Percentiles rank a stretch among this genome's conserved stretches.
phyloP scores from a whole-genome alignment of 2,888 invertebrate species.

The Tetramorium bicarinatum region DNA sequence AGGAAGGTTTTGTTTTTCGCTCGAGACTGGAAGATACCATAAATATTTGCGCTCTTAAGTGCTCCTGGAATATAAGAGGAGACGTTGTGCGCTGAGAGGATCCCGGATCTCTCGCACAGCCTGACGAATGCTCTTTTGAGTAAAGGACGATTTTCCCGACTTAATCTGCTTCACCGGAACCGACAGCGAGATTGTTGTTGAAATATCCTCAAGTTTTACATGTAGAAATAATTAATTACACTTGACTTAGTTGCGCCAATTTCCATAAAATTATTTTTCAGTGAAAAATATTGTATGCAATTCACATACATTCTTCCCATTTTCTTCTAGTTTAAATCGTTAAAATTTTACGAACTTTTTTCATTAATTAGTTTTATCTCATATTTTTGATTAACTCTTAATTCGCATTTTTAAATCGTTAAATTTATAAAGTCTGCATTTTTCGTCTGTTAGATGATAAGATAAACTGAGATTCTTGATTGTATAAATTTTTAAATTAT shows the following conservation, averaged over 20 bases:
- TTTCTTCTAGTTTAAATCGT: background rate
- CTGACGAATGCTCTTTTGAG: constrained; percentile 22
- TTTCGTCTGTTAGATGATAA: background rate
- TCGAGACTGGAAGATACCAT: constrained; percentile 77
- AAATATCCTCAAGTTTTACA: background rate
- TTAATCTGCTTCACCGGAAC: constrained; percentile 7
- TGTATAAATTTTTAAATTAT: background rate
- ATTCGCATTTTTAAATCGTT: background rate
- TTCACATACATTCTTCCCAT: background rate
- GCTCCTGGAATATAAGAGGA: constrained; percentile 78
- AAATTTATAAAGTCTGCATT: background rate
- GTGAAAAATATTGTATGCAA: background rate
- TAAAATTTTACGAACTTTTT: background rate
- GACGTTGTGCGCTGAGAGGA: constrained; percentile 35
- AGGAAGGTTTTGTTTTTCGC: constrained; percentile 79
- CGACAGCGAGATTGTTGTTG: background rate
- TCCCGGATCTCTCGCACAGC: background rate
- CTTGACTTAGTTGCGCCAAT: background rate
- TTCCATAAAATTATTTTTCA: background rate
- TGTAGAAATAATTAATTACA: background rate
- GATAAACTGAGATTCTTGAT: background rate
- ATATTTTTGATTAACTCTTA: background rate
- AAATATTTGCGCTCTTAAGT: constrained; percentile 84
- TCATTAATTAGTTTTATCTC: background rate
- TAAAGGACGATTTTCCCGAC: constrained; percentile 21